Evolutionary conservation across 2,113 vertebrate genomes (phyloP), one percentile per base, ranked within the genome.

Genomic region (Empidonax alnorum): DNA sequence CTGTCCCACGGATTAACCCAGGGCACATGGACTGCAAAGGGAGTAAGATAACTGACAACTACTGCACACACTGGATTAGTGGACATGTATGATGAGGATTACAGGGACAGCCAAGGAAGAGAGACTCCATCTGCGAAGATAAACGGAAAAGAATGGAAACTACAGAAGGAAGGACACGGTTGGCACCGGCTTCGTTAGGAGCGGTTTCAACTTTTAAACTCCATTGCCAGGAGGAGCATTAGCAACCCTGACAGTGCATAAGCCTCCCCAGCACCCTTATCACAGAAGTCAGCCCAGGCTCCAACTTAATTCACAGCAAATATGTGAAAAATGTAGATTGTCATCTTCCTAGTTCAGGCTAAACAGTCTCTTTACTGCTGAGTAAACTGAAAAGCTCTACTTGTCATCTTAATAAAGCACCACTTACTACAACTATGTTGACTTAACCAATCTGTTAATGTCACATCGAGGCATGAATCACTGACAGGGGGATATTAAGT

Each of bases 61-160:
- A 87, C 21, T 82, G 90, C 69, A 84, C 94, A 95, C 63, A 88
- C 56, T 89, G 78, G 94, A 96, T 97, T 94, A 98, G 97, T 96
- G 12, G 73, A 94, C 75, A 97, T 4, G 59, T 52, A 87, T 18
- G 56, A 93, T 82, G 84, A 97, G 86, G 91, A 92, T 93, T 94
- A 97, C 47, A 96, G 39, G 94, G 94, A 95, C 95, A 94, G 96
- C 39, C 78, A 95, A 94, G 87, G 74, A 95, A 87, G 39, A 92
- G 65, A 97, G 65, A 39, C 55, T 92, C 92, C 94, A 94, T 96
- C 96, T 96, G 93, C 55, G 93, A 95, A 96, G 90, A 74, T 88
- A 88, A 97, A 93, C 4, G 15, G 55, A 82, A 95, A 95, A 94
- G 96, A 93, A 97, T 15, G 66, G 88, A 93, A 96, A 69, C 85